phyloP scores from a whole-genome alignment of 1,140 invertebrate genomes.

The Aphelinus certus region DNA sequence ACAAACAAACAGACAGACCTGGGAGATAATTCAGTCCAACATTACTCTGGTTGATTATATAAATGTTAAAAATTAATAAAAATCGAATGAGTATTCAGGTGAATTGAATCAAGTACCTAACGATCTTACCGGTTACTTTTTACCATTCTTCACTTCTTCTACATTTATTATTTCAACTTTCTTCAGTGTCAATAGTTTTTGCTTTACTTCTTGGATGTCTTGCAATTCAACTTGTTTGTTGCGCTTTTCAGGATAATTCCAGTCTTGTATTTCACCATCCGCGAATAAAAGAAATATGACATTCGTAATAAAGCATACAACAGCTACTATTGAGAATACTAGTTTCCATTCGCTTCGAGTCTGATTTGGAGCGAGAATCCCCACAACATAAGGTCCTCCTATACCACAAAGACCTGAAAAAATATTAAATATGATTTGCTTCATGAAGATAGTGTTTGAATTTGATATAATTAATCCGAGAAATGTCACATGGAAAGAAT shows the following conservation, averaged over 20 bases:
- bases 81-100: too few species aligned
- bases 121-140: too few species aligned
- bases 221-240: conserved; percentile 26
- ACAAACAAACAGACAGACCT: too few species aligned
- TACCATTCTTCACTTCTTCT: too few species aligned
- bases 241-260: conserved; percentile 67
- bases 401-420: conserved; percentile 69
- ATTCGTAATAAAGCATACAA: conserved; percentile 77
- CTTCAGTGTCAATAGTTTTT: conserved; percentile 1
- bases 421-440: too few species aligned
- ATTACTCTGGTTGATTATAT: too few species aligned
- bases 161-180: conserved; percentile 18
- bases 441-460: too few species aligned
- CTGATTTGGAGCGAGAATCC: conserved; percentile 78
- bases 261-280: conserved; percentile 77
- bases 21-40: too few species aligned
- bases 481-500: too few species aligned
- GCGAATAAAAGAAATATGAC: conserved; percentile 77
- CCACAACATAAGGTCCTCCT: conserved; percentile 78
- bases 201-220: not conserved
- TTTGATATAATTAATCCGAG: too few species aligned
- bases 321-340: conserved; percentile 85
- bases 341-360: conserved; percentile 78
- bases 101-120: too few species aligned
- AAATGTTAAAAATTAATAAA: too few species aligned